Base-by-base conservation (phyloP, 2,797 vertebrate genomes). In the Simalia tracyae region DNA sequence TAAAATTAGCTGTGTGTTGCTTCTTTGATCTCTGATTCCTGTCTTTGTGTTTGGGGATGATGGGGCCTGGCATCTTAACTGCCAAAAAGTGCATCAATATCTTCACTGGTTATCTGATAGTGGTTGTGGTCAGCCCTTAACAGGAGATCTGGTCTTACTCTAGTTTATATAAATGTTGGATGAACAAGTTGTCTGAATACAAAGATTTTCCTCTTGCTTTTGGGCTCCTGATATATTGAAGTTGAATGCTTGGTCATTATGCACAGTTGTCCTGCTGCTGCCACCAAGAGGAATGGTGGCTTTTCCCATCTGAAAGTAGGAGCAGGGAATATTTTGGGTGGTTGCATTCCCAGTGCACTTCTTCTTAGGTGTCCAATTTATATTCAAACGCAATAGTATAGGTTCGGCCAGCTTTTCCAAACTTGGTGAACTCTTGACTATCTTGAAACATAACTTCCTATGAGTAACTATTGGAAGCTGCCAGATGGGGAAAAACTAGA, bases 221-320 rank as follows among this genome's bases (percentile, higher is more conserved):
- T 92, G n/a, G 91, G 0, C 9, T 3, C 92, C n/a, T 90, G 2
- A 46, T 26, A 0, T 86, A 4, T 85, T 56, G 56, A 54, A 7
- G 5, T 54, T 54, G 50, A 54, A 54, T 54, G 50, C 7, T 87
- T 93, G 42, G 46, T 15, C 36, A 91, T 60, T 91, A 26, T 90
- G 61, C 36, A 90, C 22, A 76, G 1, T 31, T 94, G 12, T 59
- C 66, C 42, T 87, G 0, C 60, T 19, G 0, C 89, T 93, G 72
- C 86, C 36, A 86, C 8, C 86, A 89, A 92, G 28, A 88, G 93
- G 93, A 88, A 14, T 84, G 87, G 87, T 57, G 28, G 59, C 22
- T n/a, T 86, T 2, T 88, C 90, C 28, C 0, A 89, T 90, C 15
- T 5, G n/a, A 26, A 50, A 11, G 15, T 46, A 24, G 15, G 50